Conservation (phyloP, 2,797 vertebrate species). For the Microctenopoma lineatum region DNA sequence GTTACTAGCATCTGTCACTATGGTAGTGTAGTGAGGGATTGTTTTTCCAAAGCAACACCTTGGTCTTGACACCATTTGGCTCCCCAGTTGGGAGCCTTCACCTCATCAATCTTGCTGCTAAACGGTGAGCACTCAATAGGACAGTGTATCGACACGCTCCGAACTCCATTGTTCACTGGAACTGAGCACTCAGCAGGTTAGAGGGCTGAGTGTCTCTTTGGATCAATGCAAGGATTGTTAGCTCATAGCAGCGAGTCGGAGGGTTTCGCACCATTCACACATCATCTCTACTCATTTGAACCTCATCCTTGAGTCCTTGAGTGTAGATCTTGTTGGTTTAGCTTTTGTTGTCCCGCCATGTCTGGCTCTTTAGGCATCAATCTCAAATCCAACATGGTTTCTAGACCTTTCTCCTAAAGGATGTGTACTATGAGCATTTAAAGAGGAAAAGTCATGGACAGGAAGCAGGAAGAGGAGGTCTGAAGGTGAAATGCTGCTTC, state of each 20-base stretch:
- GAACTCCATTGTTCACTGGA: constrained; percentile 86
- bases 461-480: constrained; percentile 51
- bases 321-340: constrained; percentile 15
- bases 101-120: constrained; percentile 87
- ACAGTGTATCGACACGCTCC: constrained; percentile 83
- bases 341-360: constrained; percentile 36
- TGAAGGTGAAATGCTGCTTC: constrained; percentile 43
- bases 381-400: constrained; percentile 16
- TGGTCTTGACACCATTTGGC: constrained; percentile 79
- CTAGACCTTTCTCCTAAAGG: constrained; percentile 31
- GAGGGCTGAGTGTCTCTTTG: constrained; percentile 83
- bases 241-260: constrained; percentile 75
- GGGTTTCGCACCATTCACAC: constrained; percentile 46
- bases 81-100: constrained; percentile 78
- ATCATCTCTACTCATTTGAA: constrained; percentile 49
- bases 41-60: constrained; percentile 75
- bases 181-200: constrained; percentile 89
- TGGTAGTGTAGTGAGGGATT: constrained; percentile 36
- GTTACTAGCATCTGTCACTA: constrained; percentile 21
- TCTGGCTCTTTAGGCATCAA: constrained; percentile 24
- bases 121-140: constrained; percentile 85
- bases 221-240: constrained; percentile 85
- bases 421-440: constrained; percentile 61
- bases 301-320: constrained; percentile 49
- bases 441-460: constrained; percentile 74